Evolutionary conservation across 2,888 invertebrate genomes (phyloP).

Genomic region (Ophion slaviceki): DNA sequence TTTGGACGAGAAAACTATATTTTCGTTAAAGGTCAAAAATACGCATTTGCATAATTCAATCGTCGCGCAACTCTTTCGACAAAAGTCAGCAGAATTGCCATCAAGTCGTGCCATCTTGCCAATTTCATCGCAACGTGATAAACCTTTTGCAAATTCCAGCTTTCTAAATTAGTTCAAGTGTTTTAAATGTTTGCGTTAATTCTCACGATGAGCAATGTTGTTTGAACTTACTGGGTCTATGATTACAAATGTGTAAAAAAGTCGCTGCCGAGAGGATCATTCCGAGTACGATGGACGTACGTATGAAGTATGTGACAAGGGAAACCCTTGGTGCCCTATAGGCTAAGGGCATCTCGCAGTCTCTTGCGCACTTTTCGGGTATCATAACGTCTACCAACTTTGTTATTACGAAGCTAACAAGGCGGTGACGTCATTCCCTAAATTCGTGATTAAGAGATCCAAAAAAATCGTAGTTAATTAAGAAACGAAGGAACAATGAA

Average conservation of each 20-base stretch:
- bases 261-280: conserved; percentile 79
- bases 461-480: background rate
- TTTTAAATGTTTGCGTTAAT: background rate
- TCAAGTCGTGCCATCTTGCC: background rate
- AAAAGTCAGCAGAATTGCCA: no score
- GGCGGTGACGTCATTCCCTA: conserved; percentile 73
- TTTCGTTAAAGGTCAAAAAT: background rate
- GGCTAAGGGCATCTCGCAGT: conserved; percentile 47
- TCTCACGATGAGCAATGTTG: background rate
- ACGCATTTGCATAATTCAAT: no score
- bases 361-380: conserved; percentile 64
- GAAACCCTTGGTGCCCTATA: conserved; percentile 61
- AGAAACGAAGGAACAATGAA: conserved; percentile 4
- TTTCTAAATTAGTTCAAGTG: conserved; percentile 18
- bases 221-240: conserved; percentile 79
- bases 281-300: conserved; percentile 75
- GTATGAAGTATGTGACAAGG: conserved; percentile 73
- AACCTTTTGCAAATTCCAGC: no score
- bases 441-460: conserved; percentile 3
- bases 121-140: background rate
- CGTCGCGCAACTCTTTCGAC: no score
- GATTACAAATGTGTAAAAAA: conserved; percentile 80
- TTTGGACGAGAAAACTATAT: no score
- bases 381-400: conserved; percentile 75
- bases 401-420: conserved; percentile 73